Evolutionary conservation across 64 coral and sea anemone genomes (phyloP), one percentile per base, ranked within the genome.

Genomic region (Stylophora pistillata): DNA sequence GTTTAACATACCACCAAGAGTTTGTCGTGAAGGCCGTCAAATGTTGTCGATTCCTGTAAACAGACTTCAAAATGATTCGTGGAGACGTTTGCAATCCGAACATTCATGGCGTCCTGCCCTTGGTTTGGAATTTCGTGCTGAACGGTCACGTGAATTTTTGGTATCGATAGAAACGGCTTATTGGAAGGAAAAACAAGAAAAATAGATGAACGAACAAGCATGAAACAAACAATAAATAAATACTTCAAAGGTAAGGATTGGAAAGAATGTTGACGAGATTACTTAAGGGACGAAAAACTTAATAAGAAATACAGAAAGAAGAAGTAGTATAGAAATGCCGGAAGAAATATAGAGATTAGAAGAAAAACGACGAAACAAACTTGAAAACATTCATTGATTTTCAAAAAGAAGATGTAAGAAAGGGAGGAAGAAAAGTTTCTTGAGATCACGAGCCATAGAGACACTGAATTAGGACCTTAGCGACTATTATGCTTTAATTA

Each of bases 61-160:
- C 79, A 82, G 47, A 82, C 59, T 52, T 66, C 61, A 25, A 82
- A 82, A 0, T 66, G 11, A 1, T 18, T 41, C n/a, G 30, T 53
- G 31, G 79, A 65, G 65, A 53, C 21, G 33, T 30, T 82, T 82
- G 63, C 59, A 37, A 82, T 82, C 79, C 79, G 65, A 37, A 82
- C 18, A 25, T 82, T 66, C 79, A 82, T 53, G 31, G 79, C 79
- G 60, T 82, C 79, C 59, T 82, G 61, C 17, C 4, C 65, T 66
- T 82, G 32, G 34, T 82, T 33, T 11, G 23, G 59, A 25, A 15
- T 66, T 25, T 21, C 33, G 26, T 82, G 79, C 47, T 82, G 31
- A 15, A 82, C 30, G 7, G 60, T 82, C 9, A 60, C 60, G 18
- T 82, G 59, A 34, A 82, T 21, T 21, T 65, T n/a, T 1, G 79